These are phyloP conservation scores for Stegostoma tigrinum DNA, from an alignment of 2,113 vertebrate genomes.

Conservation along the genomic window DNA sequence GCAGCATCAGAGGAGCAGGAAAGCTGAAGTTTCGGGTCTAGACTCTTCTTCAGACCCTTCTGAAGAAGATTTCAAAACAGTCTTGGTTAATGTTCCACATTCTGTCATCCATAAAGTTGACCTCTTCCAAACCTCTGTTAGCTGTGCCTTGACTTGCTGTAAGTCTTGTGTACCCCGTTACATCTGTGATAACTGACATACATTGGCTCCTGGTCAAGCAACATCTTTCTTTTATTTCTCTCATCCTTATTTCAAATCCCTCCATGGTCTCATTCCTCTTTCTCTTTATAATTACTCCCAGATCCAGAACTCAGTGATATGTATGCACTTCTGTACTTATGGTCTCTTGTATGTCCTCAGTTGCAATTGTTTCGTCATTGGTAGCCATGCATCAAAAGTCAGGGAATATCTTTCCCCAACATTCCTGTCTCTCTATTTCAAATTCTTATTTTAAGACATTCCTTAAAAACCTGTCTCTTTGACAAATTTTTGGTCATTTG, in stretches of 20 bases:
- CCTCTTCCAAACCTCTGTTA: no score
- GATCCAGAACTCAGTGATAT: neutral
- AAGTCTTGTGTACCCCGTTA: no score
- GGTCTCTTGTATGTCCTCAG: neutral
- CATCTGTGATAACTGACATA: neutral
- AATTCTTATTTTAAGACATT: neutral
- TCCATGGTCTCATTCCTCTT: neutral
- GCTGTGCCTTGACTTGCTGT: no score
- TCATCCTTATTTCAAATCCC: neutral
- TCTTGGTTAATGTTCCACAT: no score
- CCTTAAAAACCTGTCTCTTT: neutral
- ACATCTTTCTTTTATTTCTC: neutral
- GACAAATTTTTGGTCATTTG: neutral
- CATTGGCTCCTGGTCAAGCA: neutral
- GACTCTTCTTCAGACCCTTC: no score
- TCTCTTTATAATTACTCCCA: neutral
- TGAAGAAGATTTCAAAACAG: no score
- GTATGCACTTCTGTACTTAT: neutral
- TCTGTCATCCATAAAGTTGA: no score
- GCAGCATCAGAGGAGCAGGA: no score
- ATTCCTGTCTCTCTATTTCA: neutral
- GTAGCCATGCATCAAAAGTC: neutral
- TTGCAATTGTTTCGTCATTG: neutral
- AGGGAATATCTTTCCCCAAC: neutral
- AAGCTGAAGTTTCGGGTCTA: no score